Base-by-base conservation (phyloP, 2,888 invertebrate species). In the Julus scandinavius region DNA sequence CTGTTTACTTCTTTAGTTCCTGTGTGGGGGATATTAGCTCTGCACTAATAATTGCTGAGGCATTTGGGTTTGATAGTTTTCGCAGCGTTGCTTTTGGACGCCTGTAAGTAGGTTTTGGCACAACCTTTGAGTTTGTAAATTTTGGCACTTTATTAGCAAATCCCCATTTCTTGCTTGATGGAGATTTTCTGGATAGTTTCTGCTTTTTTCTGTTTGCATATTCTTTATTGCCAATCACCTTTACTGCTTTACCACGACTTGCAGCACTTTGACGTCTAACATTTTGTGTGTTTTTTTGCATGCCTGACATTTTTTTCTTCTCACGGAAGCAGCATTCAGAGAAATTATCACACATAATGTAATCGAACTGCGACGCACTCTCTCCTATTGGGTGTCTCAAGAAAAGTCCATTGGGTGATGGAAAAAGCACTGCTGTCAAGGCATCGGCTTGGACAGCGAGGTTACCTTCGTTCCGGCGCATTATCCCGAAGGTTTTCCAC, bases 331-430 rank as follows among this genome's bases (percentile, higher is more conserved):
- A 63, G 58, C 58, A 63, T n/a, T 63, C 58, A 1, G 58, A 63
- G n/a, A 63, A 63, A n/a, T 17, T 63, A n/a, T 63, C 58, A n/a
- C 58, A n/a, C n/a, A n/a, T 5, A n/a, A 6, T 17, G 58, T 63
- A 63, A n/a, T 63, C 58, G n/a, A 63, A 63, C 58, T 63, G 58
- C 17, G 58, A 63, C 11, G 58, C 17, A 63, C 58, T 63, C n/a
- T 2, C 17, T 63, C 58, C 58, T n/a, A 63, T 63, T 6, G n/a
- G 58, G n/a, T 63, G 58, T 17, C 58, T 63, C 17, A 63, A 63
- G 58, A 63, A 63, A 63, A 63, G 58, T n/a, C 58, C 58, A n/a
- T 63, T 63, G 58, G 58, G 58, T n/a, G 58, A 63, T 63, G 58
- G 58, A 17, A 63, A 63, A 17, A 63, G 58, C 58, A 63, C 58